Evolutionary conservation across 2,888 invertebrate species (phyloP).

Genomic region (Notodonta ziczac): DNA sequence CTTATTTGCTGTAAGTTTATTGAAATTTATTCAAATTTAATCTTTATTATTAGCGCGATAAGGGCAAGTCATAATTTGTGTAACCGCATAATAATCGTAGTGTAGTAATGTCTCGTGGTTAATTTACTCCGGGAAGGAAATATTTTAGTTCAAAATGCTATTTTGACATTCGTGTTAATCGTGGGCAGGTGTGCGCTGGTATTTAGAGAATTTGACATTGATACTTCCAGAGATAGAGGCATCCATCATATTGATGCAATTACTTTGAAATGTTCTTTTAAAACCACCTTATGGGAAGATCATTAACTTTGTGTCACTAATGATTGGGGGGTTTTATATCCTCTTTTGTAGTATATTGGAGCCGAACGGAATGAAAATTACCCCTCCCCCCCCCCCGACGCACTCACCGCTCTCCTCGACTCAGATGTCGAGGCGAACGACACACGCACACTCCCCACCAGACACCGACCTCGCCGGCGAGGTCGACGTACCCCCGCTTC

Average conservation of each 20-base stretch:
- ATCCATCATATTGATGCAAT: slow-evolving; percentile 43
- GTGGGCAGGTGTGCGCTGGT: slow-evolving; percentile 68
- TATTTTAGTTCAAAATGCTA: slow-evolving; percentile 69
- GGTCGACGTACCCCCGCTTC: no score
- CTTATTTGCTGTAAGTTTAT: slow-evolving; percentile 10
- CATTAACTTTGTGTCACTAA: not conserved
- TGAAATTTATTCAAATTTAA: slow-evolving; percentile 1
- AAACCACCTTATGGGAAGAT: not conserved
- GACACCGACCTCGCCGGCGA: no score
- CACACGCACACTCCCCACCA: no score
- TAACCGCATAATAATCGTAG: slow-evolving; percentile 13
- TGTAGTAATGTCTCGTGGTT: slow-evolving; percentile 49
- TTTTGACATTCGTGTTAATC: slow-evolving; percentile 81
- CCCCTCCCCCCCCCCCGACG: no score
- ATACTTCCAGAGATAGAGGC: slow-evolving; percentile 43
- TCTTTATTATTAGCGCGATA: slow-evolving; percentile 9
- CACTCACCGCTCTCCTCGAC: no score
- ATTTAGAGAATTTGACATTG: slow-evolving; percentile 59
- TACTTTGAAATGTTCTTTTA: slow-evolving; percentile 21
- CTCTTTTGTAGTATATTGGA: no score
- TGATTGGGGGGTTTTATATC: not conserved
- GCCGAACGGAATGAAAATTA: no score
- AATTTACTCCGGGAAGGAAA: slow-evolving; percentile 63
- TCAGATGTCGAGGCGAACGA: no score
- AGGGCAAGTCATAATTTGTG: not conserved